Base-by-base conservation (phyloP, 2,888 invertebrate genomes). In the Amphipyra berbera region DNA sequence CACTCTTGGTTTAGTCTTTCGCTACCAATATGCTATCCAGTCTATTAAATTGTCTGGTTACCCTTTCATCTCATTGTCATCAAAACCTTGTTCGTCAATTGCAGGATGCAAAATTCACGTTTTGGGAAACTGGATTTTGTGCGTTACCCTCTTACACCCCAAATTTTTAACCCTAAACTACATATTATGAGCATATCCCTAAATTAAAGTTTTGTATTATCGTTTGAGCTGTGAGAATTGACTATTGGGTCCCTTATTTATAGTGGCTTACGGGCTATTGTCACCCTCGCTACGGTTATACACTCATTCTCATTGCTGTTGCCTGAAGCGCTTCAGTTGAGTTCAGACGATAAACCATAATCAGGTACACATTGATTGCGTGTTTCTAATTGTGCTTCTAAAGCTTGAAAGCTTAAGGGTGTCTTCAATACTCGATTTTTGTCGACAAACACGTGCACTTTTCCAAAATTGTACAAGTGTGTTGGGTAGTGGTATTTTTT, bases 321-420 rank as follows among this genome's bases (percentile, higher is more conserved):
- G 77, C 66, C 77, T 52, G 55, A 41, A 63, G 73, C 62, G 35
- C 15, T 59, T 27, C 14, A 54, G 35, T 73, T 73, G 6, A 13
- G 40, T 46, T 61, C 49, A 37, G 55, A 58, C 68, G 37, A 76
- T 76, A 62, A 73, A 68, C 63, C 30, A 63, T 76, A 63, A 67
- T 68, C 63, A 68, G 40, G 21, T 55, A 55, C 47, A 52, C 42
- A 61, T 52, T 59, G 65, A 67, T 76, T 61, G 77, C 60, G 60
- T 72, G 61, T 61, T 47, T 53, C 55, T 74, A 69, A 69, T 68
- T 61, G 30, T 55, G 42, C 10, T 41, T 47, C 10, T 30, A 42
- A 37, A 40, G 15, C n/a, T 44, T 37, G 46, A 27, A 35, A 10
- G 13, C n/a, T 6, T 15, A 8, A n/a, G 2, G 15, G 12, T 48